Evolutionary conservation across 2,797 vertebrate species (phyloP).

Genomic region (Pseudochaenichthys georgianus): DNA sequence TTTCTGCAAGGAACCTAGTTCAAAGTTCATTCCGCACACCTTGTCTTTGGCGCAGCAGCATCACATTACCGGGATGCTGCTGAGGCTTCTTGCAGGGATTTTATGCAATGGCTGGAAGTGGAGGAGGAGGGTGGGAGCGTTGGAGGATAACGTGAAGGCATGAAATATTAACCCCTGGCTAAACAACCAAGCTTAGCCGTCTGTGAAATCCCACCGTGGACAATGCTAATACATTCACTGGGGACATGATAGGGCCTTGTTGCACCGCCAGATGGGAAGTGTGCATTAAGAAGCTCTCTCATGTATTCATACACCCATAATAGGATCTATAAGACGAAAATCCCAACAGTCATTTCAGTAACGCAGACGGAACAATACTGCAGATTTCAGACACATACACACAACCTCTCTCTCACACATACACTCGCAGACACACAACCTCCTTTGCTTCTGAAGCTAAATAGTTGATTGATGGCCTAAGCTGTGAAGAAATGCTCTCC

Average conservation of each 20-base stretch:
- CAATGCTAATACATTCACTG: constrained; percentile 74
- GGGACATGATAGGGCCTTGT: constrained; percentile 70
- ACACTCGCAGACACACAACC: constrained; percentile 59
- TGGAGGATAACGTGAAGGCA: constrained; percentile 57
- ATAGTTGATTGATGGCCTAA: constrained; percentile 91
- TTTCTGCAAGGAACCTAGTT: constrained; percentile 61
- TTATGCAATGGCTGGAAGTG: constrained; percentile 26
- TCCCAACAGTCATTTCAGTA: constrained; percentile 78
- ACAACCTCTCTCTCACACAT: constrained; percentile 22
- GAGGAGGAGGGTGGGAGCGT: neutral
- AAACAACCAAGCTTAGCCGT: constrained; percentile 70
- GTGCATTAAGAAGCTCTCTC: constrained; percentile 76
- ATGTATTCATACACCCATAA: constrained; percentile 77
- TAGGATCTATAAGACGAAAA: constrained; percentile 76
- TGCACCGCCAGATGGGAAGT: constrained; percentile 71
- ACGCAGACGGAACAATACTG: constrained; percentile 69
- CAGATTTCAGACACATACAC: constrained; percentile 45
- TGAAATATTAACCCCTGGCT: constrained; percentile 79
- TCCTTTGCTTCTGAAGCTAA: constrained; percentile 89
- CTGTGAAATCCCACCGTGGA: constrained; percentile 74
- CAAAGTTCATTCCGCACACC: constrained; percentile 62
- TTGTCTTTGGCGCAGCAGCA: constrained; percentile 46
- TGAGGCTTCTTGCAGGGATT: constrained; percentile 40
- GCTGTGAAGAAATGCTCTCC: constrained; percentile 91
- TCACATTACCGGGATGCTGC: constrained; percentile 38